Evolutionary conservation across 64 coral and sea anemone genomes (phyloP).

Genomic region (Platygyra sinensis): DNA sequence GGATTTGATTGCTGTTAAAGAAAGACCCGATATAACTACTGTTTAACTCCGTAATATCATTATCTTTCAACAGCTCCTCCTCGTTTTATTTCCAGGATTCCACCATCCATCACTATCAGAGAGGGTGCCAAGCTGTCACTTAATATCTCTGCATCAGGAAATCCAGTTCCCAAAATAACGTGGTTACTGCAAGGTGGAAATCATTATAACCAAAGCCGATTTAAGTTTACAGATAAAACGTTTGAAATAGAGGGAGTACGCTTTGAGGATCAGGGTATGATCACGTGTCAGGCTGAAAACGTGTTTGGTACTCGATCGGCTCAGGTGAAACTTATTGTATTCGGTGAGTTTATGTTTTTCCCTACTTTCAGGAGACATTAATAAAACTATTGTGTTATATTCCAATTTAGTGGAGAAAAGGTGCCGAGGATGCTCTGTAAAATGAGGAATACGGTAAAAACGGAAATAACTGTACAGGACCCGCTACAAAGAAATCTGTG

Average conservation of each 20-base stretch:
- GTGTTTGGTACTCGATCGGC: constrained; percentile 37
- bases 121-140: constrained; percentile 39
- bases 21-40: no score
- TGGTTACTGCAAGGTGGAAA: constrained; percentile 1
- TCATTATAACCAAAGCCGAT: neutral
- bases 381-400: no score
- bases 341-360: constrained; percentile 11
- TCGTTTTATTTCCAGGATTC: constrained; percentile 12
- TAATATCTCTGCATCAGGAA: constrained; percentile 8
- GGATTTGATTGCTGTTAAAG: no score
- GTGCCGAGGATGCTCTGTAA: no score
- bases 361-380: neutral
- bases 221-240: neutral
- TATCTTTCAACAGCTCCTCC: constrained; percentile 27
- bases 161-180: constrained; percentile 34
- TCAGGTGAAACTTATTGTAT: constrained; percentile 38
- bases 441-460: no score
- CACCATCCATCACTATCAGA: constrained; percentile 2
- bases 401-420: no score
- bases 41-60: no score
- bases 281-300: constrained; percentile 39
- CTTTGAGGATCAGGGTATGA: constrained; percentile 59
- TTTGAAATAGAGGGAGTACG: constrained; percentile 8
- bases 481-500: no score
- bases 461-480: no score